phyloP scores from a whole-genome alignment of 2,797 vertebrate species.

The Orestias chungarensis region DNA sequence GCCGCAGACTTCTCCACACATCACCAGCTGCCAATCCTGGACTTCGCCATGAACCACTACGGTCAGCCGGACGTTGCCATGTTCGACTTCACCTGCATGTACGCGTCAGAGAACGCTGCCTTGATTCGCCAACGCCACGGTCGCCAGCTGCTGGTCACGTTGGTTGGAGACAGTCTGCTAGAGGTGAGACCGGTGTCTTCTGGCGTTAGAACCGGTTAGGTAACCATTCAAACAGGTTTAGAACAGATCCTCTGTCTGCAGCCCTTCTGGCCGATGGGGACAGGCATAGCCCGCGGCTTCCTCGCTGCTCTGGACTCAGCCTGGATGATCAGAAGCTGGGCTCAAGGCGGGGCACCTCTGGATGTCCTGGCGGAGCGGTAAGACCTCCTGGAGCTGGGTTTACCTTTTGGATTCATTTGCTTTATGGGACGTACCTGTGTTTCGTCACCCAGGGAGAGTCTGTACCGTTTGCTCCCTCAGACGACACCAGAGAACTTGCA shows the following conservation, averaged over 20 bases:
- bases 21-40: slow-evolving; percentile 88
- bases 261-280: slow-evolving; percentile 99
- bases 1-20: slow-evolving; percentile 95
- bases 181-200: slow-evolving; percentile 81
- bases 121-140: slow-evolving; percentile 87
- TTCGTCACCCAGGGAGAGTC: slow-evolving; percentile 85
- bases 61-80: slow-evolving; percentile 95
- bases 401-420: background rate
- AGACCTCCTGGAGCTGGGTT: slow-evolving; percentile 19
- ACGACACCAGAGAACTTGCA: slow-evolving; percentile 96
- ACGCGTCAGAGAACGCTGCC: slow-evolving; percentile 91
- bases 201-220: too few species aligned
- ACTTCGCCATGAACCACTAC: slow-evolving; percentile 96
- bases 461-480: slow-evolving; percentile 93
- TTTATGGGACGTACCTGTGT: background rate
- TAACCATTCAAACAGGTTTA: background rate
- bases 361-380: slow-evolving; percentile 94
- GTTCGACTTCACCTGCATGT: slow-evolving; percentile 99
- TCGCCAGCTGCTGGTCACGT: slow-evolving; percentile 86
- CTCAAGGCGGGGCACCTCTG: slow-evolving; percentile 82
- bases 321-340: slow-evolving; percentile 96
- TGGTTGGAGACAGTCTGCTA: slow-evolving; percentile 95
- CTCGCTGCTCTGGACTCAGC: slow-evolving; percentile 94
- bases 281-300: slow-evolving; percentile 94
- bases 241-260: slow-evolving; percentile 36